Conservation (phyloP, 1,140 invertebrate species). For the Musca domestica region DNA sequence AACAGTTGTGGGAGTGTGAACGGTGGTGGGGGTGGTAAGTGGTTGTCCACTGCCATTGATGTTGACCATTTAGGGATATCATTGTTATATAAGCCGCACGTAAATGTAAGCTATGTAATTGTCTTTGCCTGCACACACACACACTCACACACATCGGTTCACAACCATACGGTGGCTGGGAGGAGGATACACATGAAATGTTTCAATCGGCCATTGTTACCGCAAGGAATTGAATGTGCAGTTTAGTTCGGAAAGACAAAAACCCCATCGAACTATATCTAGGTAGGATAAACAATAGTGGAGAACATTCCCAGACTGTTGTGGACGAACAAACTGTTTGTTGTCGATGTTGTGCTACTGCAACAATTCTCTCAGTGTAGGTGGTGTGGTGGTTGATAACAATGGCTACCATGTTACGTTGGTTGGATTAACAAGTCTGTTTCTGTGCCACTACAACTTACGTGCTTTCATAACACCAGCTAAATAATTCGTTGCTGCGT, state of each 20-base stretch:
- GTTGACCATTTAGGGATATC: constrained; percentile 13
- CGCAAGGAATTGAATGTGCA: neutral
- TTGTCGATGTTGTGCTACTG: too few species aligned
- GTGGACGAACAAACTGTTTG: neutral
- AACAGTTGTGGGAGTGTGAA: too few species aligned
- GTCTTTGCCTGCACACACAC: constrained; percentile 15
- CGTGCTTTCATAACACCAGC: constrained; percentile 9
- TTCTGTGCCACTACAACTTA: neutral
- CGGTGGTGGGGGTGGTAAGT: too few species aligned
- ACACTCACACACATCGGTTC: constrained; percentile 14
- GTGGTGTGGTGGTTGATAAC: too few species aligned
- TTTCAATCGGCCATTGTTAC: constrained; percentile 9
- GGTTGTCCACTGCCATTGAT: neutral
- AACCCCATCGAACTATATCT: neutral
- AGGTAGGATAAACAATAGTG: neutral
- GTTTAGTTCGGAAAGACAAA: neutral
- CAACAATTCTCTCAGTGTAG: too few species aligned
- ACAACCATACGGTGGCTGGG: too few species aligned
- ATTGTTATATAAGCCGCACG: constrained; percentile 17
- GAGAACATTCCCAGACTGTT: neutral
- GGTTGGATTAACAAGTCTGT: constrained; percentile 12
- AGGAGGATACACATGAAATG: constrained; percentile 1
- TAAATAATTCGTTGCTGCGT: too few species aligned
- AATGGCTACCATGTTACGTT: constrained; percentile 4
- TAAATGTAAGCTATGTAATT: constrained; percentile 8